These are phyloP conservation scores for Sigmodon hispidus DNA, from an alignment of 2,113 vertebrate species.

Conservation along the genomic window DNA sequence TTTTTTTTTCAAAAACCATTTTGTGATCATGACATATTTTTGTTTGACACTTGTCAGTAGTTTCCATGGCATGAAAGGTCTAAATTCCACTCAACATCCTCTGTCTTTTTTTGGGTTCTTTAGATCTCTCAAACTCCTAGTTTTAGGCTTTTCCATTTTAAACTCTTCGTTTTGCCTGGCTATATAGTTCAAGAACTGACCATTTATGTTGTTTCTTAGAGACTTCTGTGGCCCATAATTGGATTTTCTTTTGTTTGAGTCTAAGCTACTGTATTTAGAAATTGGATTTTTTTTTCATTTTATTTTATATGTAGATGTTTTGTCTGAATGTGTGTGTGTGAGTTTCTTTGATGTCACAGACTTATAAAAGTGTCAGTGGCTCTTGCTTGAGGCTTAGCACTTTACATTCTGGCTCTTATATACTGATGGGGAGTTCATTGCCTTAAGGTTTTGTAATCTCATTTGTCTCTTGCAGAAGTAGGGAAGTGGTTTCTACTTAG, in stretches of 20 bases:
- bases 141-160: not conserved
- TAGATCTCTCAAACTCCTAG: not conserved
- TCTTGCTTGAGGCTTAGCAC: constrained; percentile 4
- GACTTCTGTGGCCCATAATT: not conserved
- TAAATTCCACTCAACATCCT: not conserved
- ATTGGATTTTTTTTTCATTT: not conserved
- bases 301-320: not conserved
- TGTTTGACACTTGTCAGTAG: not conserved
- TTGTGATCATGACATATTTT: not conserved
- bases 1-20: not conserved
- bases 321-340: not conserved
- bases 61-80: not conserved
- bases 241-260: not conserved
- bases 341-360: not conserved
- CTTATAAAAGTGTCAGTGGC: not conserved
- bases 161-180: not conserved
- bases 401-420: constrained; percentile 19
- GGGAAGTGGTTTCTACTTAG: not conserved
- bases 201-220: not conserved
- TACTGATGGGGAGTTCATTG: not conserved
- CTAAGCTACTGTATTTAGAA: not conserved
- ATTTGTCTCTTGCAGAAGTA: not conserved
- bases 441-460: constrained; percentile 16
- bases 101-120: not conserved
- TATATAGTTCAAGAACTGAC: not conserved